These are phyloP conservation scores for Pimpla rufipes DNA, from an alignment of 2,888 invertebrate species.

Conservation along the genomic window DNA sequence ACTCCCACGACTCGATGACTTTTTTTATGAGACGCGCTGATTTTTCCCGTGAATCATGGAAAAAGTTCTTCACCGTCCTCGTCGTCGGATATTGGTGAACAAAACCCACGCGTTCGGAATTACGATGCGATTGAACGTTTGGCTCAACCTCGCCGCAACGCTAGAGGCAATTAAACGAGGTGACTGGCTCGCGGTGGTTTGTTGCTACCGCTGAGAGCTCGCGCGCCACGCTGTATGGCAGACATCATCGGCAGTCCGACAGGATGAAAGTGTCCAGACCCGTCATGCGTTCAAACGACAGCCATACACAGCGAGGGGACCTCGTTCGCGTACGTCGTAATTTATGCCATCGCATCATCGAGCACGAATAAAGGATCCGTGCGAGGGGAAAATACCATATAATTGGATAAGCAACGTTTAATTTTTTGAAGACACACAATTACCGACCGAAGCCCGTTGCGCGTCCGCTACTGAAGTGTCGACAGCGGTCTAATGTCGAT, in stretches of 20 bases:
- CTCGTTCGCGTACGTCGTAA: constrained; percentile 49
- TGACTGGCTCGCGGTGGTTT: constrained; percentile 78
- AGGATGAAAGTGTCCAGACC: constrained; percentile 58
- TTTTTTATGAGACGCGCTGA: constrained; percentile 14
- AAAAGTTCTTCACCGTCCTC: constrained; percentile 19
- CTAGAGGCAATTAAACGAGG: constrained; percentile 81
- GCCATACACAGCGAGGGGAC: constrained; percentile 29
- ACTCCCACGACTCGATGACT: background rate
- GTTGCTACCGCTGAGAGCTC: constrained; percentile 49
- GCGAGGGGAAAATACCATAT: constrained; percentile 49
- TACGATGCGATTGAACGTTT: constrained; percentile 42
- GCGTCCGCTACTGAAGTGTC: constrained; percentile 27
- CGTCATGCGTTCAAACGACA: constrained; percentile 58
- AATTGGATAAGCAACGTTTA: constrained; percentile 67
- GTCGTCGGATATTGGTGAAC: background rate
- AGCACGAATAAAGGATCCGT: constrained; percentile 47
- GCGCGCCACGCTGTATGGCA: constrained; percentile 11
- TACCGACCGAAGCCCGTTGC: constrained; percentile 31
- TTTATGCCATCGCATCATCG: constrained; percentile 57
- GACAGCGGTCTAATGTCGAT: constrained; percentile 43
- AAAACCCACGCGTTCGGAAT: background rate
- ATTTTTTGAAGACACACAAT: constrained; percentile 52
- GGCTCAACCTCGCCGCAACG: constrained; percentile 39
- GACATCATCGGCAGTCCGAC: constrained; percentile 43
- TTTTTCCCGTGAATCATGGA: constrained; percentile 35